Evolutionary conservation across 2,888 invertebrate species (phyloP), one percentile per base, ranked within the genome.

Genomic region (Drosophila peninsularis): DNA sequence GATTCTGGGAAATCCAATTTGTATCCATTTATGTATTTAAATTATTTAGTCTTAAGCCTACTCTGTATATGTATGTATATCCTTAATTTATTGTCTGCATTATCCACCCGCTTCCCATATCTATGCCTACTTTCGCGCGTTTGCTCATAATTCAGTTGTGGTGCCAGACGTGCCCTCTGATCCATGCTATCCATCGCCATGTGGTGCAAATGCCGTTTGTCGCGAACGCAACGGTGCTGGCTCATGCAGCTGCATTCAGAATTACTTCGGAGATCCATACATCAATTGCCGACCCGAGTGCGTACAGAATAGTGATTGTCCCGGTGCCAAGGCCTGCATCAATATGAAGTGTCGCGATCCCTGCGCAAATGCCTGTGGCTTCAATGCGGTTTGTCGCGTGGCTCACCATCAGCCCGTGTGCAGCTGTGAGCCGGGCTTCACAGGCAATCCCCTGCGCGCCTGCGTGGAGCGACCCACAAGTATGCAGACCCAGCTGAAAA

Each of bases 241-340:
- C 50, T 96, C 97, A 71, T 97, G 97, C 92, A 94, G 94, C 72
- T 97, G 97, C 93, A 93, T 96, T 74, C 94, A 95, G 64, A 96
- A 96, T 87, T 97, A 96, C 92, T 96, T 95, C 86, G 97, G 97
- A 56, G 97, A 97, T 93, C 97, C 97, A 2, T 97, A 97, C 88
- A 93, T 95, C 45, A 96, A 96, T 89, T 97, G 97, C 91, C 94
- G 96, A 90, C 97, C 97, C 30, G 97, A 97, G 94, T 97, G 97
- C 91, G 95, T 97, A n/a, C 94, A 96, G 80, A 97, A 97, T 91
- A 95, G 96, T 10, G 97, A 98, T 88, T 98, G 97, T 92, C 93
- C 95, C 7, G 94, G 94, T 88, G 94, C 95, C 78, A 95, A 94
- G 92, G 95, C 97, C 30, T 97, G 97, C 90, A 93, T 95, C 55